Percentiles rank a stretch among this genome's conserved stretches.
phyloP scores from a whole-genome alignment of 2,113 vertebrate species.

The Ondatra zibethicus region DNA sequence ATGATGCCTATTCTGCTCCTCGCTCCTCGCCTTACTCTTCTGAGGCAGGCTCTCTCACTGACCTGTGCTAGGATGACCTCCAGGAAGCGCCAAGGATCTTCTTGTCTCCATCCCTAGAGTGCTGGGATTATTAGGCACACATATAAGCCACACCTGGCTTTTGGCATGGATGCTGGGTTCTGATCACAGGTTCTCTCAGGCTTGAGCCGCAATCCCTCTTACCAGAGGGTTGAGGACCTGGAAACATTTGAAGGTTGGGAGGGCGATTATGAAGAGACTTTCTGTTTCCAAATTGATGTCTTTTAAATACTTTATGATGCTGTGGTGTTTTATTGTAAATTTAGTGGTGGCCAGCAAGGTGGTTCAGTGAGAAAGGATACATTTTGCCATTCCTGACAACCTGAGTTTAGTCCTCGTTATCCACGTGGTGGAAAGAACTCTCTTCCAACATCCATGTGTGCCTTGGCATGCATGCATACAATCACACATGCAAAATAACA shows the following conservation, averaged over 20 bases:
- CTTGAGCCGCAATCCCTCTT: background rate
- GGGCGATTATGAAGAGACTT: background rate
- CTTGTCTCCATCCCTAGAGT: background rate
- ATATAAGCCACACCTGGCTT: background rate
- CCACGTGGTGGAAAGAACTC: background rate
- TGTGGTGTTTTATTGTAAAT: conserved; percentile 34
- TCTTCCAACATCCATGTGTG: background rate
- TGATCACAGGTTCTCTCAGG: too few species aligned
- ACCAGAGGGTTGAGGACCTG: too few species aligned
- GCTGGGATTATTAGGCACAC: background rate
- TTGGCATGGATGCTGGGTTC: background rate
- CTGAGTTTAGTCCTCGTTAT: background rate
- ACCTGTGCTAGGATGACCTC: background rate
- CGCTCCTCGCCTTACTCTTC: background rate
- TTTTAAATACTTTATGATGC: background rate
- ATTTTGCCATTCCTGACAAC: background rate
- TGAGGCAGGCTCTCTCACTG: background rate
- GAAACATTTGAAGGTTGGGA: background rate
- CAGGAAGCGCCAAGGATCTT: background rate
- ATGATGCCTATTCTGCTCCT: background rate
- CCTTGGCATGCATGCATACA: background rate
- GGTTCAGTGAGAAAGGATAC: background rate
- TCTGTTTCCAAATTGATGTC: background rate
- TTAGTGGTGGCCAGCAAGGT: background rate
- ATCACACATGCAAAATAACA: background rate